Evolutionary conservation across 2,888 invertebrate genomes (phyloP).

Genomic region (Acronicta alni): DNA sequence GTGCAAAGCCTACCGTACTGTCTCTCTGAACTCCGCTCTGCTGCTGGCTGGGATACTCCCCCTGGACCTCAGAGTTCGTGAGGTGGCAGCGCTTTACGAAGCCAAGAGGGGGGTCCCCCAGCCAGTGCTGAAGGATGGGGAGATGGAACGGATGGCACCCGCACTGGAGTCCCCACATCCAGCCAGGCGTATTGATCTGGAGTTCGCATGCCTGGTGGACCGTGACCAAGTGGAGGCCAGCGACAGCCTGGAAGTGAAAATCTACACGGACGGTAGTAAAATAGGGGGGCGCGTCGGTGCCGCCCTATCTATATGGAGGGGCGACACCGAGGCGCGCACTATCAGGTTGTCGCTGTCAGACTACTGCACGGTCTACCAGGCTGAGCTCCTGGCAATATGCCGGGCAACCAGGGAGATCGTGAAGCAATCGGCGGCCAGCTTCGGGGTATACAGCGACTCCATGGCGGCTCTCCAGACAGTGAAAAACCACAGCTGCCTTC

Average conservation of each 20-base stretch:
- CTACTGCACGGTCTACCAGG: constrained; percentile 4
- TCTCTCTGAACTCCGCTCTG: constrained; percentile 2
- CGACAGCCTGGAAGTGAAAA: neutral
- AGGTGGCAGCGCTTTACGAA: neutral
- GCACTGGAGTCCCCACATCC: neutral
- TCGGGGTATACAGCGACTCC: constrained; percentile 7
- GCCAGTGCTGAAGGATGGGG: neutral
- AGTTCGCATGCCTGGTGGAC: neutral
- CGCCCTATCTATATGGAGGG: neutral
- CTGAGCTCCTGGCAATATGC: neutral
- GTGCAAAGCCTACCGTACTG: too few species aligned
- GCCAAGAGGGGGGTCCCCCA: too few species aligned
- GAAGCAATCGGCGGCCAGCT: neutral
- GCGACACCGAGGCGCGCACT: neutral
- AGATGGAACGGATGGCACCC: neutral
- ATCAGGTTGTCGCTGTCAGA: neutral
- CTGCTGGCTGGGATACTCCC: neutral
- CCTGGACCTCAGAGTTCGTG: neutral
- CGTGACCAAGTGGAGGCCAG: neutral
- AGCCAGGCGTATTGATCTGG: neutral
- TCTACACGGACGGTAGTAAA: neutral
- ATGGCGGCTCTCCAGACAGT: constrained; percentile 8
- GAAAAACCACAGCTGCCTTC: neutral
- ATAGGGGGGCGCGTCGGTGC: constrained; percentile 5
- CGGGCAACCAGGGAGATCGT: neutral